Base-by-base conservation (phyloP, 1,140 invertebrate genomes). In the Charaxes varanes region DNA sequence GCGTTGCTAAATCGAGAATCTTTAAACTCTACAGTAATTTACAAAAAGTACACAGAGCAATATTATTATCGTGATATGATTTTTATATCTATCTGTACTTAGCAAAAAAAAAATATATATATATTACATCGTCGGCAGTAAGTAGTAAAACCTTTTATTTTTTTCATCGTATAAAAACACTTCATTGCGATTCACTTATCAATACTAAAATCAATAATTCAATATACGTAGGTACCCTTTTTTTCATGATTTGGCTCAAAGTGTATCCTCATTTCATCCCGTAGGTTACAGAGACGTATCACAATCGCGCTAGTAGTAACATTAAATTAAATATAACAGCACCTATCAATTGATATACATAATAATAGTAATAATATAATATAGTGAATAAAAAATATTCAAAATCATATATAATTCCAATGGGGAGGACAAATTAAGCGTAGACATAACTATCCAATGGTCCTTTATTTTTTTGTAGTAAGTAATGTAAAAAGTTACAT, bases 311-410 rank as follows among this genome's bases (percentile, higher is more conserved):
- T 62, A 68, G 65, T 62, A 68, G 65, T 73, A 66, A 72, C 57
- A 76, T 70, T 77, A 70, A 78, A 77, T 68, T 76, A 77, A 80
- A 78, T 67, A 70, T 61, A 76, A 73, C 73, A 81, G 74, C 77
- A 79, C 77, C 77, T 81, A 74, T 70, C 50, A 57, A 65, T 74
- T 70, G 69, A 76, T 72, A 76, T 72, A 69, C 60, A 70, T 61
- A 69, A 66, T 65, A 67, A 53, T 62, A 68, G 69, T 61, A 69
- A 66, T 65, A 67, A 53, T 62, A 68, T 53, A 57, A 60, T 68
- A 64, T 60, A 65, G 32, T 57, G 58, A 73, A 63, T 68, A 69
- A 72, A 77, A 71, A 65, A 67, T 67, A 68, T 66, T 69, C 59
- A 66, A 76, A 73, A 71, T 66, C 40, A 64, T 65, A 63, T 61